phyloP scores from a whole-genome alignment of 2,888 invertebrate species.

The Lithophane ornitopus region DNA sequence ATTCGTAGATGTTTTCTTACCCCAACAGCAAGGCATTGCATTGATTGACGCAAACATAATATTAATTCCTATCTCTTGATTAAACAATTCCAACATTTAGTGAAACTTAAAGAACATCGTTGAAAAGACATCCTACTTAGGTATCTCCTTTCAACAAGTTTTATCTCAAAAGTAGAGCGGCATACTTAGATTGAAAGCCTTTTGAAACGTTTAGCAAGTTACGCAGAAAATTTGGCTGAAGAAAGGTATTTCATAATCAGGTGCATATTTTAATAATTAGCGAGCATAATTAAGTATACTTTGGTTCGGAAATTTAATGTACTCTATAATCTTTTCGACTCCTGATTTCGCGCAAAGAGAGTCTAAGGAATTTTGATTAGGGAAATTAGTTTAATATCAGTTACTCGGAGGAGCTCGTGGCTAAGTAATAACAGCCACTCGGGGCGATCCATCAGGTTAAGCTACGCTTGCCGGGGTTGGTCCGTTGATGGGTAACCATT shows the following conservation, averaged over 20 bases:
- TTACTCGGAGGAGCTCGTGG: no score
- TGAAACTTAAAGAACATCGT: background rate
- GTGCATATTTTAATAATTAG: slow-evolving; percentile 40
- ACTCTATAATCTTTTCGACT: background rate
- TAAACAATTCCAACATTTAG: background rate
- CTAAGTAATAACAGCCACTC: no score
- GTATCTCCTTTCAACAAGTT: slow-evolving; percentile 13
- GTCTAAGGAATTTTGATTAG: background rate
- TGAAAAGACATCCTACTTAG: background rate
- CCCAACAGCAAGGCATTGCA: background rate
- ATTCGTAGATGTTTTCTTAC: slow-evolving; percentile 3
- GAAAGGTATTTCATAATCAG: background rate
- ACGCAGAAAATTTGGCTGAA: background rate
- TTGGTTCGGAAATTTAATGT: background rate
- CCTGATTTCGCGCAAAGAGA: background rate
- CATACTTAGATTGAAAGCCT: slow-evolving; percentile 24
- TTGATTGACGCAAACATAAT: background rate
- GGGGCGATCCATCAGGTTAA: no score
- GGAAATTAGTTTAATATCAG: slow-evolving; percentile 26
- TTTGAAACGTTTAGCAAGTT: slow-evolving; percentile 11
- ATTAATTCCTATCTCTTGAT: background rate
- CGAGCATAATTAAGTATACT: slow-evolving; percentile 19
- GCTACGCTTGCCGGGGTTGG: no score
- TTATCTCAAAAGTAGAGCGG: background rate
- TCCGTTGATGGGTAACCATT: no score